Evolutionary conservation across 1,140 invertebrate species (phyloP).

Genomic region (Phocides pigmalion): DNA sequence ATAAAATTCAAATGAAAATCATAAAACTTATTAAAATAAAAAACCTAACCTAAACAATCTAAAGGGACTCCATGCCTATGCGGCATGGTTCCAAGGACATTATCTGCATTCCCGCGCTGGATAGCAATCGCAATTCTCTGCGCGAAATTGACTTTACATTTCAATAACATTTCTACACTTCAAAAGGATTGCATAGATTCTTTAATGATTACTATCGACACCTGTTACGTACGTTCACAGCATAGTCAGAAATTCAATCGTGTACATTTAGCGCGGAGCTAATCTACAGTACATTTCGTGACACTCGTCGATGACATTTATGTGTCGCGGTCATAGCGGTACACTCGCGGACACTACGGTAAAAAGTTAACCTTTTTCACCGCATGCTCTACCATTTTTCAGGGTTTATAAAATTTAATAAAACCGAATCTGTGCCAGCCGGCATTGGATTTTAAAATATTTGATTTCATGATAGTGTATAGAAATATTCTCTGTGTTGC

Average conservation of each 20-base stretch:
- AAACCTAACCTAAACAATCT: too few relatives aligned
- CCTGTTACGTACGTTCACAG: constrained; percentile 58
- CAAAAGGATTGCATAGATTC: too few relatives aligned
- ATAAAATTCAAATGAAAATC: too few relatives aligned
- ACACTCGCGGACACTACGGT: constrained; percentile 15
- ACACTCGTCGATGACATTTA: constrained; percentile 28
- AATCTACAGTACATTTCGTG: constrained; percentile 44
- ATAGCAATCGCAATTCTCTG: too few relatives aligned
- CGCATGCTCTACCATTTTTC: not conserved
- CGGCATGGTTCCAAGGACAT: too few relatives aligned
- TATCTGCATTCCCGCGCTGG: too few relatives aligned
- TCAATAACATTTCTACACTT: too few relatives aligned
- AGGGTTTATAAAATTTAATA: constrained; percentile 4
- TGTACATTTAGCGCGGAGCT: constrained; percentile 50
- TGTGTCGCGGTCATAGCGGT: constrained; percentile 18
- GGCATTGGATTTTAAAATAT: not conserved
- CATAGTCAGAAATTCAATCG: constrained; percentile 67
- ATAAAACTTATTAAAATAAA: too few relatives aligned
- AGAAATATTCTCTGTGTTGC: too few relatives aligned
- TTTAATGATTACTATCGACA: constrained; percentile 47
- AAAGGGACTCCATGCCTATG: too few relatives aligned
- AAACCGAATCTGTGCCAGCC: not conserved
- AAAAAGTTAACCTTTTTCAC: constrained; percentile 9
- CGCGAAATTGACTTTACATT: too few relatives aligned
- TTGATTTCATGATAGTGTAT: not conserved